Evolutionary conservation across 2,888 invertebrate genomes (phyloP), one percentile per base, ranked within the genome.

Genomic region (Euclidia mi): DNA sequence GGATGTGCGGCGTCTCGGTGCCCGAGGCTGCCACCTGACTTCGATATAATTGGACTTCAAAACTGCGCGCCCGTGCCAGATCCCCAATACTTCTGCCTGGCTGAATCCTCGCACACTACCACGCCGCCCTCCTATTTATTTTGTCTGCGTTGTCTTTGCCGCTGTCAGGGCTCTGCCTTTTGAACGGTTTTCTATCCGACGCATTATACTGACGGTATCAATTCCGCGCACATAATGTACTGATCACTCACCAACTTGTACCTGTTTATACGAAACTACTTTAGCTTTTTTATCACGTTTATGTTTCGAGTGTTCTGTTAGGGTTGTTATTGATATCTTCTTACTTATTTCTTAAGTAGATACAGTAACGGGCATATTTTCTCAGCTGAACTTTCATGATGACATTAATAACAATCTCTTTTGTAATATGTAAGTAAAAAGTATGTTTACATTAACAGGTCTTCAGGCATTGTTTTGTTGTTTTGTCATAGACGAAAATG

Each of bases 1-100:
- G 32, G 68, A 40, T 44, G 34, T 17, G 14, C 43, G 32, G 56
- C 71, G 48, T 72, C 64, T 48, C 32, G 41, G 67, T 58, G 78
- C 82, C 78, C 60, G 77, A 61, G 81, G 86, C 87, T 62, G 77
- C 79, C 84, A 83, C 85, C 90, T 82, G 86, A 85, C 87, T 89
- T 84, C 88, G 85, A 90, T 94, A 95, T 95, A 95, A 95, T 95
- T 94, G 95, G 86, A 92, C 93, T 94, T 94, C 94, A 94, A 94
- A 94, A 93, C 92, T 92, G 87, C 85, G 78, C 84, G 84, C 85
- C 85, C 86, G 82, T 82, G 81, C 84, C 86, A 89, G 91, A 94
- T 90, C 94, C 91, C 92, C 94, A 94, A 94, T 94, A 91, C 93
- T 94, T 94, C 91, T 94, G 88, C 87, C 76, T 87, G 89, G 87